Conservation (phyloP, 2,888 invertebrate species). For the Leptinotarsa tumamoca region DNA sequence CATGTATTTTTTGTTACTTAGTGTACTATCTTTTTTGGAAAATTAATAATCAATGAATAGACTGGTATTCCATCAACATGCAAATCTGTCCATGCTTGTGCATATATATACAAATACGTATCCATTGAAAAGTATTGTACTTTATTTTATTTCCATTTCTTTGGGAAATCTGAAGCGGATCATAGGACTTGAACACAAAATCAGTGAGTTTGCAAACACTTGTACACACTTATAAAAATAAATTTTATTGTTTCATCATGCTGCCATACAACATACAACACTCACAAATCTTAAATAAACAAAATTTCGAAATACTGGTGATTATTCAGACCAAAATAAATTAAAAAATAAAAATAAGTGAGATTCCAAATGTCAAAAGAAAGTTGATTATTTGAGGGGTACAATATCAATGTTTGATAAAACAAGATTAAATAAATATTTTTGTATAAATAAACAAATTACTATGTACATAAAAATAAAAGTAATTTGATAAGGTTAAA, state of each 20-base stretch:
- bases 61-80: no score
- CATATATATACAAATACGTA: not conserved
- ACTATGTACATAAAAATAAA: not conserved
- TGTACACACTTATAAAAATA: constrained; percentile 36
- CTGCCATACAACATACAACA: constrained; percentile 35
- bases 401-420: not conserved
- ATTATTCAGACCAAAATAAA: constrained; percentile 18
- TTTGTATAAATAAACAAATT: not conserved
- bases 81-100: not conserved
- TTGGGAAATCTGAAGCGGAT: constrained; percentile 15
- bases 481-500: not conserved
- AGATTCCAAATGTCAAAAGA: not conserved
- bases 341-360: not conserved
- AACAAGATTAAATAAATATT: not conserved
- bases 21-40: no score
- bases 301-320: constrained; percentile 26
- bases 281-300: constrained; percentile 29
- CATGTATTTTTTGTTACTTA: no score
- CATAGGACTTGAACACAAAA: constrained; percentile 18
- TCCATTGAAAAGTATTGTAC: not conserved
- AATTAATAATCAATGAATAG: not conserved
- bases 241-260: constrained; percentile 42
- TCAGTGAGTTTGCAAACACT: constrained; percentile 39
- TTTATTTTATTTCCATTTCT: constrained; percentile 16
- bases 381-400: constrained; percentile 1